Base-by-base conservation (phyloP, 2,888 invertebrate genomes). In the Pristionchus japonicus region DNA sequence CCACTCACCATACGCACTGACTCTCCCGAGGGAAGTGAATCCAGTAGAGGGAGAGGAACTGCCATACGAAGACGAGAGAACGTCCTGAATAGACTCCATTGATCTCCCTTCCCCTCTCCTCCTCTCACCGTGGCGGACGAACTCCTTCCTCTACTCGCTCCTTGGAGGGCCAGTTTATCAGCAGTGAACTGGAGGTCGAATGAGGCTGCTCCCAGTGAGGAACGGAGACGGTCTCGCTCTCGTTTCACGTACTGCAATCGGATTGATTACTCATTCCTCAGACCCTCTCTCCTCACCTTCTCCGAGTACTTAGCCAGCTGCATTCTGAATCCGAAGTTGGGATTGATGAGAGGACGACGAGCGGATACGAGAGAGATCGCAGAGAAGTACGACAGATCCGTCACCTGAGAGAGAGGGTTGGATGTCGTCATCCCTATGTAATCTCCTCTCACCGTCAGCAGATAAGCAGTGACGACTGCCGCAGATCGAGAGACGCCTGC, bases 291-390 rank as follows among this genome's bases (percentile, higher is more conserved):
- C 6, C 74, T 11, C 61, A 92, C 93, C 87, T 90, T 88, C 37
- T 90, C 90, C 4, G 90, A 90, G 70, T 89, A 93, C 34, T 91
- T 89, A 47, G 88, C 89, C 87, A 93, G 88, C 80, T 93, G 93
- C 91, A 92, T 92, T 31, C 92, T 88, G 88, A 93, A 93, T 40
- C 93, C 93, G 70, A 92, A 91, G 88, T 93, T 93, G 17, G 93
- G 93, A 87, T 91, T 91, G 23, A 91, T 91, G 1, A 90, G 86
- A 23, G 88, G 88, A 27, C 93, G 87, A 64, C 89, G 87, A 23
- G 90, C 52, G 23, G 88, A 88, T n/a, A 93, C 89, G 43, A 89
- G 91, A 27, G 91, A 82, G 43, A 93, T 86, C 13, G 91, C 91
- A 17, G 88, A 85, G 23, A 88, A 77, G 88, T 90, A 91, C 47